phyloP scores from a whole-genome alignment of 2,888 invertebrate genomes.

The Pardosa pseudoannulata region DNA sequence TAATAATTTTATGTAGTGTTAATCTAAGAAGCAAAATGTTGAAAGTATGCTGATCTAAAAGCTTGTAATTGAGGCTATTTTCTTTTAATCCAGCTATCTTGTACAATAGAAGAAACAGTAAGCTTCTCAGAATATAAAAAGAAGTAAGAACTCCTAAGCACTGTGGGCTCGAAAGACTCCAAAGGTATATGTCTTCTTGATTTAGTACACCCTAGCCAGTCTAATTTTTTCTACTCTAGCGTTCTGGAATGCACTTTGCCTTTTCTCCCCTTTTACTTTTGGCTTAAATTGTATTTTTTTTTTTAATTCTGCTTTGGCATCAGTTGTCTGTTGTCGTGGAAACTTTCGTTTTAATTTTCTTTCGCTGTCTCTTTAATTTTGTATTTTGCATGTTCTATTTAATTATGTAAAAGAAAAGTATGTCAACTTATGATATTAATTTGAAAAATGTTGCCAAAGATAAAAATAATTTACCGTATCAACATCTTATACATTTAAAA shows the following conservation, averaged over 20 bases:
- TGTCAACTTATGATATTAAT: too few species aligned
- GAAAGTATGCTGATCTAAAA: background rate
- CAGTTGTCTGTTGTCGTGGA: background rate
- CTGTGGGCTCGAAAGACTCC: conserved; percentile 10
- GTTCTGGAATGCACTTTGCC: conserved; percentile 10
- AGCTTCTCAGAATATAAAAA: background rate
- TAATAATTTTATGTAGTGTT: background rate
- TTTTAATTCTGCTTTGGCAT: conserved; percentile 14
- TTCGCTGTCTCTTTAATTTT: background rate
- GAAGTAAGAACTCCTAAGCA: background rate
- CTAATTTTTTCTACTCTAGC: conserved; percentile 20
- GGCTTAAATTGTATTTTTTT: conserved; percentile 31
- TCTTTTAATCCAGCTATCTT: background rate
- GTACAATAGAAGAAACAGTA: conserved; percentile 2
- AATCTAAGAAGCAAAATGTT: background rate
- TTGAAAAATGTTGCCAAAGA: too few species aligned
- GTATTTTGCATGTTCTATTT: too few species aligned
- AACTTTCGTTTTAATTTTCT: conserved; percentile 1
- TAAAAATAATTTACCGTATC: too few species aligned
- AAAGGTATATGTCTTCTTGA: conserved; percentile 47
- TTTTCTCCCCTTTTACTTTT: conserved; percentile 2
- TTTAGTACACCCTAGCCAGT: conserved; percentile 23
- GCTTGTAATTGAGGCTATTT: conserved; percentile 2
- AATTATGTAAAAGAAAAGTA: too few species aligned
- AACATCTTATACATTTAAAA: too few species aligned